Conservation (phyloP, 2,113 vertebrate genomes). For the Nettapus auritus region DNA sequence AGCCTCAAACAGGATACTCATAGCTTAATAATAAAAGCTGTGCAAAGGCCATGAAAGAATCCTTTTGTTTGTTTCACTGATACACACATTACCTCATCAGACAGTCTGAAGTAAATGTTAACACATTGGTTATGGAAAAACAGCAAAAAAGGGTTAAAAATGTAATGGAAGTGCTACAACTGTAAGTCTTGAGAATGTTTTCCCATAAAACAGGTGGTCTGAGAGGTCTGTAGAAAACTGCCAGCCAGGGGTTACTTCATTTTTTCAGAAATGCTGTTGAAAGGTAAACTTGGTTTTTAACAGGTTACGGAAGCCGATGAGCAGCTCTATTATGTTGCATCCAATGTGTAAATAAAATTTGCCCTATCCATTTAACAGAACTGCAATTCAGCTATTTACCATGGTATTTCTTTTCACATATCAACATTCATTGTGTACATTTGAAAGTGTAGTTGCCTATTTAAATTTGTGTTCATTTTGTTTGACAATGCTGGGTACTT, state of each 20-base stretch:
- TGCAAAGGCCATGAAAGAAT: slow-evolving; percentile 82
- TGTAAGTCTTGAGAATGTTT: slow-evolving; percentile 36
- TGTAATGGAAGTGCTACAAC: slow-evolving; percentile 35
- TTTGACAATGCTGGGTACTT: slow-evolving; percentile 73
- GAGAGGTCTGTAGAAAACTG: slow-evolving; percentile 47
- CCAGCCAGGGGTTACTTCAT: slow-evolving; percentile 27
- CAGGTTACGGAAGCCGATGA: slow-evolving; percentile 57
- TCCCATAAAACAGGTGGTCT: slow-evolving; percentile 32
- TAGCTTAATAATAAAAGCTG: slow-evolving; percentile 85
- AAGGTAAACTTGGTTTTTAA: slow-evolving; percentile 64
- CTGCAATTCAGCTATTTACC: slow-evolving; percentile 64
- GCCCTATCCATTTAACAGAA: slow-evolving; percentile 62
- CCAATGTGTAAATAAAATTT: slow-evolving; percentile 79
- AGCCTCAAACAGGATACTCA: slow-evolving; percentile 80
- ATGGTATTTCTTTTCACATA: slow-evolving; percentile 70
- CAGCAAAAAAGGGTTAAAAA: slow-evolving; percentile 37
- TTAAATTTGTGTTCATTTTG: slow-evolving; percentile 73
- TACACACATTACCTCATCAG: slow-evolving; percentile 87
- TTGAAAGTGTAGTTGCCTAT: slow-evolving; percentile 68
- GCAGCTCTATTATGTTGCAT: slow-evolving; percentile 51
- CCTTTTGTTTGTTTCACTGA: slow-evolving; percentile 81
- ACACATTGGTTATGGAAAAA: slow-evolving; percentile 54
- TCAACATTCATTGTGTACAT: slow-evolving; percentile 70
- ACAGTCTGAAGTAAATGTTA: slow-evolving; percentile 71
- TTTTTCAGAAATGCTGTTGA: slow-evolving; percentile 56